These are phyloP conservation scores for Oeneis ivallda DNA, from an alignment of 2,888 invertebrate genomes.

Conservation along the genomic window DNA sequence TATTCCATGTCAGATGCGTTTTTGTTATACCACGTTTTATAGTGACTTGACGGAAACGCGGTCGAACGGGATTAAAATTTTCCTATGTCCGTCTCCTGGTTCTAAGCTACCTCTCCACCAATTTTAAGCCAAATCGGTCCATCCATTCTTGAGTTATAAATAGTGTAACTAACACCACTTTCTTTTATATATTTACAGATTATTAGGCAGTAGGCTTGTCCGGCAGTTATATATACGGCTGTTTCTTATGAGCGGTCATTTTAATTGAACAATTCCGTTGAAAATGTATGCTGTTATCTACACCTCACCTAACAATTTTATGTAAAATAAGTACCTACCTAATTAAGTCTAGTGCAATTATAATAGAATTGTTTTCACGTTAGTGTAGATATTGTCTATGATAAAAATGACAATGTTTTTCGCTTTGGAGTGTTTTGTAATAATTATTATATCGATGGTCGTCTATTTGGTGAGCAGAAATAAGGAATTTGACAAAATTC, in stretches of 20 bases:
- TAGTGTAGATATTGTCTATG: not conserved
- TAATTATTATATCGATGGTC: slow-evolving; percentile 34
- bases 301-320: not conserved
- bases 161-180: too few species aligned
- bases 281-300: not conserved
- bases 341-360: too few species aligned
- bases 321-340: not conserved
- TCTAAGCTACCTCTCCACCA: too few species aligned
- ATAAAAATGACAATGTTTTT: slow-evolving; percentile 21
- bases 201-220: not conserved
- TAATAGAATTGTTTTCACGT: too few species aligned
- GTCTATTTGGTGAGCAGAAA: slow-evolving; percentile 32
- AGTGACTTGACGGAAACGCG: too few species aligned
- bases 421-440: slow-evolving; percentile 33
- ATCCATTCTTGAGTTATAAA: too few species aligned
- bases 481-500: slow-evolving; percentile 45
- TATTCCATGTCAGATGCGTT: too few species aligned
- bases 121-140: too few species aligned
- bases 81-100: too few species aligned
- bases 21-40: too few species aligned
- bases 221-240: not conserved
- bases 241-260: not conserved
- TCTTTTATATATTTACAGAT: too few species aligned
- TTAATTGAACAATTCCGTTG: not conserved
- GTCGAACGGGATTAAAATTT: too few species aligned